Evolutionary conservation across 2,113 vertebrate species (phyloP), one percentile per base, ranked within the genome.

Genomic region (Heloderma charlesbogerti): DNA sequence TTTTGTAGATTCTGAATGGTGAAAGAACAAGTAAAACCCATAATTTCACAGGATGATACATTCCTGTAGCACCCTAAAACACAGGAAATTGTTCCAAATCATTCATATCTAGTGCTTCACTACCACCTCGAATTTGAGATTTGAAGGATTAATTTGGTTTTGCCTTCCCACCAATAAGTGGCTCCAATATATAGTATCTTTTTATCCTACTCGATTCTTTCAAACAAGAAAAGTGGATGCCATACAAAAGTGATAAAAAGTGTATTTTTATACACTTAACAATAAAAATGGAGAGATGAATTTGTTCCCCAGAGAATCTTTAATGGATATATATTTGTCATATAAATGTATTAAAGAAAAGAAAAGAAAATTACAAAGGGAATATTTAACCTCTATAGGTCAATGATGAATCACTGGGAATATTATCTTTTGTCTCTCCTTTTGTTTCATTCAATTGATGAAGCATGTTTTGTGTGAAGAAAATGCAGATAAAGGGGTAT

Each of bases 401-500:
- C 78, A 91, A 66, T 82, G 34, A 87, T 87, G 79, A 91, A 91
- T 67, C 67, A 82, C 85, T 69, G 0, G 43, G 69, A 48, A 66
- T 91, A 66, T 83, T 91, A 75, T 75, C 85, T 87, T 91, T 88
- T 87, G 67, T 75, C n/a, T 63, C 79, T 84, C 54, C 48, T 84
- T 84, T 82, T 83, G 37, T 82, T 91, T 78, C 40, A 27, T 88
- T 83, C 79, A 87, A 29, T 67, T 91, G 85, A 75, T 88, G 78
- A 86, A 75, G n/a, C 79, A 72, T 74, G 34, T 75, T 88, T 91
- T 66, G 40, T 66, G 57, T 83, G 40, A 87, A 87, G 78, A 84
- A 43, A 75, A 87, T 75, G 40, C 54, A 91, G 78, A 91, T 75
- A 91, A 81, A 91, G 75, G 85, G 34, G 54, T 83, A 91, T 87